phyloP scores from a whole-genome alignment of 2,113 vertebrate species.

The Dasyprocta punctata region DNA sequence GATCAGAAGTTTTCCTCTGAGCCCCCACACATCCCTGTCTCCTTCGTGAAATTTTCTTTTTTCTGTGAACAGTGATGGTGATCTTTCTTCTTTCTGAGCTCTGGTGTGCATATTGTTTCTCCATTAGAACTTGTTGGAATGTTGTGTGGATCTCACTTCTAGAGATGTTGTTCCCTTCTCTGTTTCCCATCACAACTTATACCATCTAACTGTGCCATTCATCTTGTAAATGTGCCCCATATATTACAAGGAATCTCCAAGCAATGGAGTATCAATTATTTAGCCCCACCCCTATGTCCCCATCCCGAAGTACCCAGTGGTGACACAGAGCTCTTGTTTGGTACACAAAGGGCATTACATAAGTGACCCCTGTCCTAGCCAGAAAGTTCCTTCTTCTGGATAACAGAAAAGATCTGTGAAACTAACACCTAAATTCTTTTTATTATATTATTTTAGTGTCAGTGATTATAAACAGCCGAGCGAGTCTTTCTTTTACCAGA shows the following conservation, averaged over 20 bases:
- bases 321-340: neutral
- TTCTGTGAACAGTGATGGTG: neutral
- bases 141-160: neutral
- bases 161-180: neutral
- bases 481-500: neutral
- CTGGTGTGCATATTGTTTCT: neutral
- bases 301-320: neutral
- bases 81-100: neutral
- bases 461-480: neutral
- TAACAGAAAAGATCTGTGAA: neutral
- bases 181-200: neutral
- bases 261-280: neutral
- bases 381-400: neutral
- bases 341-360: neutral
- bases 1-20: neutral
- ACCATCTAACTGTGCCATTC: neutral
- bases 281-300: neutral
- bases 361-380: neutral
- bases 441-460: neutral
- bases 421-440: neutral
- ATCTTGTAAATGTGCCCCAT: neutral
- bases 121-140: neutral
- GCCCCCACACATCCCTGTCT: neutral
- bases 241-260: neutral
- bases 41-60: neutral